phyloP scores from a whole-genome alignment of 2,113 vertebrate genomes.

The Daubentonia madagascariensis region DNA sequence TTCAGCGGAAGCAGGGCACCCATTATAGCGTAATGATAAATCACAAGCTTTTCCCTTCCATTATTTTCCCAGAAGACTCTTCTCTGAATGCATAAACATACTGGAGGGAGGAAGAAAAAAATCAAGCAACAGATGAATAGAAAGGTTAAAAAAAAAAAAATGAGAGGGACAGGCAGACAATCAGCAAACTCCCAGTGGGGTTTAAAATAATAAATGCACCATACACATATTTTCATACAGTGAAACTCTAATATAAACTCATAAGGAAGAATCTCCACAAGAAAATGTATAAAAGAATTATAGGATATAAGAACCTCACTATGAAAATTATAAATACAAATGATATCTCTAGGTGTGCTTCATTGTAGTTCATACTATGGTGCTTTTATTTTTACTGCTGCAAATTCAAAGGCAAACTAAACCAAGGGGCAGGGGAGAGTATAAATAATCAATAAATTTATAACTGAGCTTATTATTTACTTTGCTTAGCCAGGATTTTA shows the following conservation, averaged over 20 bases:
- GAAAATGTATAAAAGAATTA: not conserved
- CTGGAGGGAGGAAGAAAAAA: not conserved
- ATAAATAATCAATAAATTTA: not conserved
- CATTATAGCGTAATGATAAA: constrained; percentile 85
- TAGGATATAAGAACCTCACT: not conserved
- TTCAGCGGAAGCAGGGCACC: constrained; percentile 81
- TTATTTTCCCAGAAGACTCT: constrained; percentile 79
- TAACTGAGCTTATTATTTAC: not conserved
- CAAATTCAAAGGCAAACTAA: not conserved
- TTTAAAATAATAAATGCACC: not conserved
- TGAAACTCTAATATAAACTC: not conserved
- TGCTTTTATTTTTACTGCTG: not conserved
- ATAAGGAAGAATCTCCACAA: not conserved
- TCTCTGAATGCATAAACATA: constrained; percentile 83
- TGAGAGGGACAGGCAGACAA: not conserved
- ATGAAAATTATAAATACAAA: not conserved
- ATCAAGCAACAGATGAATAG: constrained; percentile 1
- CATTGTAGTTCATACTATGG: not conserved
- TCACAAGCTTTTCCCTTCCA: constrained; percentile 83
- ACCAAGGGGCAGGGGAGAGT: not conserved
- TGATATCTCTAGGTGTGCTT: not conserved
- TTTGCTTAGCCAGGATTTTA: not conserved
- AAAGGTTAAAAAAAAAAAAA: not conserved
- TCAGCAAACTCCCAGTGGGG: not conserved
- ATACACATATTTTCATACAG: not conserved